Percentiles rank a stretch among this genome's conserved stretches.
These are phyloP conservation scores for Merodon equestris DNA, from an alignment of 2,888 invertebrate genomes.

Conservation along the genomic window DNA sequence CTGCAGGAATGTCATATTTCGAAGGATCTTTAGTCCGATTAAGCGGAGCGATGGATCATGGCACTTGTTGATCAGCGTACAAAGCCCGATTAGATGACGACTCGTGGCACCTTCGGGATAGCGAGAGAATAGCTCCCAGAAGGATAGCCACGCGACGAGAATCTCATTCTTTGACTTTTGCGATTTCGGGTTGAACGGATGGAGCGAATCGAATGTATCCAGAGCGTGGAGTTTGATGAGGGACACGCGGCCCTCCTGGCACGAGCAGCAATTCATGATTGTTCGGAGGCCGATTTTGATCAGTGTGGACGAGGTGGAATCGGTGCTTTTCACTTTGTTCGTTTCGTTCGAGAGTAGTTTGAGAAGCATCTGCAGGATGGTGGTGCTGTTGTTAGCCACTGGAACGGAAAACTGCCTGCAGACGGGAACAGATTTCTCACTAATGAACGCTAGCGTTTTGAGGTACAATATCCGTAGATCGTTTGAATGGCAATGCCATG, in stretches of 20 bases:
- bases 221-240: slow-evolving; percentile 75
- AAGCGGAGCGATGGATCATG: slow-evolving; percentile 69
- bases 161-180: slow-evolving; percentile 72
- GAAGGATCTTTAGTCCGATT: slow-evolving; percentile 74
- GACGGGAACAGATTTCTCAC: slow-evolving; percentile 75
- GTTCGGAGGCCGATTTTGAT: slow-evolving; percentile 73
- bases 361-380: slow-evolving; percentile 74
- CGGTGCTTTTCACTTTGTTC: slow-evolving; percentile 71
- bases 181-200: slow-evolving; percentile 72
- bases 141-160: slow-evolving; percentile 74
- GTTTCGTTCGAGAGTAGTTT: slow-evolving; percentile 74
- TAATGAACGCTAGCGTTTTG: slow-evolving; percentile 72
- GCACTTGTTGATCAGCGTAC: slow-evolving; percentile 71
- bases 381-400: slow-evolving; percentile 71
- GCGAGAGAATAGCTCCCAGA: slow-evolving; percentile 77
- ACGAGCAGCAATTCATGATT: slow-evolving; percentile 76
- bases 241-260: slow-evolving; percentile 75
- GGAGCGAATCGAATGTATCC: slow-evolving; percentile 74
- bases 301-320: slow-evolving; percentile 60
- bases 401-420: slow-evolving; percentile 74
- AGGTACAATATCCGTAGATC: slow-evolving; percentile 72
- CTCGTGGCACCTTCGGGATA: slow-evolving; percentile 74
- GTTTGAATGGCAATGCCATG: slow-evolving; percentile 75
- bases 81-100: slow-evolving; percentile 73
- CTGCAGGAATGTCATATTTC: slow-evolving; percentile 77